These are phyloP conservation scores for Drosophila kurseongensis DNA, from an alignment of 1,140 invertebrate species.

Conservation along the genomic window DNA sequence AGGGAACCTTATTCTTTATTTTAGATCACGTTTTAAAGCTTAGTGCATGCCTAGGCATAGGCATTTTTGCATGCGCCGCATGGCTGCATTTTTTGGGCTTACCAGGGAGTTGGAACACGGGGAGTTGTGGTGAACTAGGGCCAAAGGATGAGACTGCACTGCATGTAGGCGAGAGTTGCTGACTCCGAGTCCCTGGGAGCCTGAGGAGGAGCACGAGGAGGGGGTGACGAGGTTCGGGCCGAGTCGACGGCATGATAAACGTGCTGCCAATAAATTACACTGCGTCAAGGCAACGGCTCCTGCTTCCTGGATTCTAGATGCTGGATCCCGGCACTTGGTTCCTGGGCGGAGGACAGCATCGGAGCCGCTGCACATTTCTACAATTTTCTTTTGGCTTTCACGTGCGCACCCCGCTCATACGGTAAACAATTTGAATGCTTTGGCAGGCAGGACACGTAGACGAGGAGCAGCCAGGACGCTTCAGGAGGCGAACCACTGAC, in stretches of 20 bases:
- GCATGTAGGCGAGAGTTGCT: conserved; percentile 32
- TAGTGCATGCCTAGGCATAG: conserved; percentile 54
- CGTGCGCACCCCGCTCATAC: conserved; percentile 73
- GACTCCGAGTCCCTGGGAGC: conserved; percentile 20
- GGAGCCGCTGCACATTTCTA: conserved; percentile 71
- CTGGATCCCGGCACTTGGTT: conserved; percentile 12
- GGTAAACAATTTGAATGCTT: conserved; percentile 83
- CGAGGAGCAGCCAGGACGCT: conserved; percentile 30
- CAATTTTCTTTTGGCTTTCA: conserved; percentile 81
- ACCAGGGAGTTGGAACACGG: conserved; percentile 36
- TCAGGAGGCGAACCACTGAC: conserved; percentile 13
- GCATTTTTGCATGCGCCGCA: conserved; percentile 81
- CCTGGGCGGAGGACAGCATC: conserved; percentile 12
- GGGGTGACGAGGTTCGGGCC: conserved; percentile 27
- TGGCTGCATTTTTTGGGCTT: conserved; percentile 80
- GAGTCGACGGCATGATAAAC: conserved; percentile 79
- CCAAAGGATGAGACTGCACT: conserved; percentile 7
- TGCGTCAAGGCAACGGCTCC: conserved; percentile 71
- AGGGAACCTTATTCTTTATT: not conserved
- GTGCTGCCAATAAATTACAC: conserved; percentile 83
- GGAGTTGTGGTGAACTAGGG: conserved; percentile 3
- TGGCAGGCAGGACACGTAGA: conserved; percentile 74
- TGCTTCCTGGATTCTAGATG: conserved; percentile 13
- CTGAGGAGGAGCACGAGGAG: conserved; percentile 9
- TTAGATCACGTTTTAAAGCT: not conserved